Percentiles rank a stretch among this genome's conserved stretches.
Conservation (phyloP, 1,140 invertebrate species). For the Babylonia areolata region DNA sequence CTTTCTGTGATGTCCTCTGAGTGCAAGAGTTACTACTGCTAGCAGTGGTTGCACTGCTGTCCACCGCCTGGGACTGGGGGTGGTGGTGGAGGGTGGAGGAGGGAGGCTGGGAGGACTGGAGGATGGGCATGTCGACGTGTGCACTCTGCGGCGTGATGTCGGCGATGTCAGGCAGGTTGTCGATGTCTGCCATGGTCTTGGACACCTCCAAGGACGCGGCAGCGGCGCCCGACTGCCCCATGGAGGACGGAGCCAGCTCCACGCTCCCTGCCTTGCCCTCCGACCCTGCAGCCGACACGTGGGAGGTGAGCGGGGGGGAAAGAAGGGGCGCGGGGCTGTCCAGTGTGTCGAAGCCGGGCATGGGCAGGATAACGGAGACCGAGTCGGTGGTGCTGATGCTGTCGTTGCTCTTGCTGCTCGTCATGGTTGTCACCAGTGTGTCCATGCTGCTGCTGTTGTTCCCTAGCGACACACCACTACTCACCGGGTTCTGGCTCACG, state of each 20-base stretch:
- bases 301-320: slow-evolving; percentile 40
- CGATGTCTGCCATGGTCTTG: slow-evolving; percentile 19
- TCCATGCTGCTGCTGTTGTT: not conserved
- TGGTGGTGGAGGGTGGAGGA: slow-evolving; percentile 8
- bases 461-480: too few species aligned
- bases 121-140: slow-evolving; percentile 33
- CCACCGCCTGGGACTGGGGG: not conserved
- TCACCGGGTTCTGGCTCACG: too few species aligned
- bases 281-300: slow-evolving; percentile 8
- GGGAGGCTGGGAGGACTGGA: slow-evolving; percentile 45
- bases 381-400: slow-evolving; percentile 36
- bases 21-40: slow-evolving; percentile 31
- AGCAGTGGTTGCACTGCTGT: slow-evolving; percentile 17
- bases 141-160: not conserved
- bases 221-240: not conserved
- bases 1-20: slow-evolving; percentile 23
- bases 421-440: slow-evolving; percentile 18
- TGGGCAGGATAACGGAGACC: slow-evolving; percentile 39
- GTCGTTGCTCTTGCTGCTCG: slow-evolving; percentile 46
- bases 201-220: slow-evolving; percentile 27
- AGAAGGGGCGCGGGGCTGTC: slow-evolving; percentile 44
- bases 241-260: not conserved
- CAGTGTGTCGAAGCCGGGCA: slow-evolving; percentile 36
- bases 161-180: slow-evolving; percentile 19
- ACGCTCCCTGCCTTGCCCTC: not conserved